Evolutionary conservation across 2,888 invertebrate genomes (phyloP).

Genomic region (Tiphia femorata): DNA sequence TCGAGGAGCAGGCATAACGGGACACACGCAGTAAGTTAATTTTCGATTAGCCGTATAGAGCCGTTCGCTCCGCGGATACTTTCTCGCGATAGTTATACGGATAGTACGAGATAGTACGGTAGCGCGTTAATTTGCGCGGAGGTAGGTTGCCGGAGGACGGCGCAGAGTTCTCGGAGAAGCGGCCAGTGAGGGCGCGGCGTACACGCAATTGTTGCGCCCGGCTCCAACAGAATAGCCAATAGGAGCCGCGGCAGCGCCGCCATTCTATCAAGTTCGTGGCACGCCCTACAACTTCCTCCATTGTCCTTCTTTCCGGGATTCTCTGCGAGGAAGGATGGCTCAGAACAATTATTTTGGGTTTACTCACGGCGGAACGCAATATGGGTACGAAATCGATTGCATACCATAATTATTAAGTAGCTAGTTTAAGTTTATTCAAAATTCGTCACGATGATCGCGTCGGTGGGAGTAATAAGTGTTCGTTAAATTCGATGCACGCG

Average conservation of each 20-base stretch:
- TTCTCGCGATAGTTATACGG: slow-evolving; percentile 37
- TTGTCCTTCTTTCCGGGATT: slow-evolving; percentile 67
- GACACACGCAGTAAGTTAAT: slow-evolving; percentile 44
- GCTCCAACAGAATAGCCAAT: slow-evolving; percentile 51
- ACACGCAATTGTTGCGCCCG: slow-evolving; percentile 42
- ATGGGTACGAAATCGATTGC: slow-evolving; percentile 76
- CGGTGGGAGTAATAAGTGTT: slow-evolving; percentile 33
- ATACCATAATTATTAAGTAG: slow-evolving; percentile 50
- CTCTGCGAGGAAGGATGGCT: slow-evolving; percentile 75
- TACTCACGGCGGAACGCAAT: slow-evolving; percentile 93
- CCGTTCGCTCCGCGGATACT: slow-evolving; percentile 26
- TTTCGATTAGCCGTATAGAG: slow-evolving; percentile 24
- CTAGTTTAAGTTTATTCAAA: slow-evolving; percentile 45
- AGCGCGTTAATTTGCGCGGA: slow-evolving; percentile 49
- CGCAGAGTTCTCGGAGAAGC: slow-evolving; percentile 44
- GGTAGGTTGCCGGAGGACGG: slow-evolving; percentile 40
- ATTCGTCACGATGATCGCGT: slow-evolving; percentile 26
- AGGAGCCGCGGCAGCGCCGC: slow-evolving; percentile 45
- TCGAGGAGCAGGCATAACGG: slow-evolving; percentile 31
- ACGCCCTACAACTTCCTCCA: slow-evolving; percentile 65
- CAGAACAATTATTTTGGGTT: slow-evolving; percentile 96
- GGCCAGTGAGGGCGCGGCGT: slow-evolving; percentile 48
- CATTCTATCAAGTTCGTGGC: slow-evolving; percentile 57
- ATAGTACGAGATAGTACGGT: slow-evolving; percentile 22
- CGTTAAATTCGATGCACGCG: slow-evolving; percentile 48